A percentile compares a stretch with the other conserved stretches of the same genome.
Evolutionary conservation across 2,888 invertebrate genomes (phyloP).

Genomic region (Dastarcus helophoroides): DNA sequence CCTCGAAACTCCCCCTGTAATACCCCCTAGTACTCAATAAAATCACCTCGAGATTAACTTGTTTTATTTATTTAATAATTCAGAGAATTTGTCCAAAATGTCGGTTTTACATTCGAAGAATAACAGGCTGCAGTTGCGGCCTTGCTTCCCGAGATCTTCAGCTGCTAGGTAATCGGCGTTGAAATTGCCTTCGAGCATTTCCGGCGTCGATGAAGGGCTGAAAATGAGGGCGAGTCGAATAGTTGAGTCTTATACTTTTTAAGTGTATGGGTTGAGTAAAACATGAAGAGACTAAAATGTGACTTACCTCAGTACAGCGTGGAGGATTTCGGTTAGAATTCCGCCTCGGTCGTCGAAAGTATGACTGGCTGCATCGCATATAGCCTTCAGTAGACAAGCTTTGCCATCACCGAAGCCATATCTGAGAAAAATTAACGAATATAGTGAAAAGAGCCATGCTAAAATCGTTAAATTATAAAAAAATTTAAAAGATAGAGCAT

Average conservation of each 20-base stretch:
- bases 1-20: slow-evolving; percentile 24
- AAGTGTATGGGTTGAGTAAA: not conserved
- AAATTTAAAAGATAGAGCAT: too few species aligned
- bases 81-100: slow-evolving; percentile 46
- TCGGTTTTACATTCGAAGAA: slow-evolving; percentile 51
- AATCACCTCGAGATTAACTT: slow-evolving; percentile 5
- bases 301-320: slow-evolving; percentile 8
- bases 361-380: slow-evolving; percentile 6
- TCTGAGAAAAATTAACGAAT: too few species aligned
- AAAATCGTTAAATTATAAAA: too few species aligned
- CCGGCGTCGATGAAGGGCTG: slow-evolving; percentile 59
- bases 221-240: too few species aligned
- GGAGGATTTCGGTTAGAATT: slow-evolving; percentile 7
- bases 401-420: slow-evolving; percentile 2
- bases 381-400: slow-evolving; percentile 5
- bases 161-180: slow-evolving; percentile 63
- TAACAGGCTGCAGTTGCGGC: slow-evolving; percentile 45
- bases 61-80: slow-evolving; percentile 7
- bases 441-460: too few species aligned
- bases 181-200: slow-evolving; percentile 47
- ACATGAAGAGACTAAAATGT: not conserved
- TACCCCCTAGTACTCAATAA: slow-evolving; percentile 7
- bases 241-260: slow-evolving; percentile 1
- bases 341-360: slow-evolving; percentile 6
- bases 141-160: slow-evolving; percentile 52